These are phyloP conservation scores for Therioaphis trifolii DNA, from an alignment of 2,888 invertebrate species.

Conservation along the genomic window DNA sequence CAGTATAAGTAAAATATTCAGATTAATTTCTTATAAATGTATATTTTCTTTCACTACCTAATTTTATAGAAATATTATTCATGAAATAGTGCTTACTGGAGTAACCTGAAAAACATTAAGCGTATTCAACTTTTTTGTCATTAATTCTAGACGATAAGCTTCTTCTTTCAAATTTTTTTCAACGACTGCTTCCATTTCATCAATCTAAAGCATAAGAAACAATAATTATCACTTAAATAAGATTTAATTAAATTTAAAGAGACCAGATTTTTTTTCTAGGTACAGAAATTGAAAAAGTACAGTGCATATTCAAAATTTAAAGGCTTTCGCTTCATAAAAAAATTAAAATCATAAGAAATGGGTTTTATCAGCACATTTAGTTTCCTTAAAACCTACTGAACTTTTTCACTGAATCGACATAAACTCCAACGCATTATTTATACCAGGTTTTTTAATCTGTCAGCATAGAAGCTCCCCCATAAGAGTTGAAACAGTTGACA, in stretches of 20 bases:
- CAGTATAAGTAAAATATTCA: background rate
- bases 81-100: slow-evolving; percentile 42
- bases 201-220: slow-evolving; percentile 65
- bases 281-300: too few relatives aligned
- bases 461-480: too few relatives aligned
- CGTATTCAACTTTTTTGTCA: slow-evolving; percentile 37
- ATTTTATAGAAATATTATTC: background rate
- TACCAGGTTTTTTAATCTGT: too few relatives aligned
- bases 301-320: too few relatives aligned
- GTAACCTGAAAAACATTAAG: slow-evolving; percentile 50
- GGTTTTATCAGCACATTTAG: too few relatives aligned
- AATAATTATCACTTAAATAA: background rate
- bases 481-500: too few relatives aligned
- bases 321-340: too few relatives aligned
- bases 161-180: slow-evolving; percentile 68
- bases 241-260: background rate
- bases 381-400: too few relatives aligned
- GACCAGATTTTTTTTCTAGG: background rate
- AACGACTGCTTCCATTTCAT: slow-evolving; percentile 69
- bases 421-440: too few relatives aligned
- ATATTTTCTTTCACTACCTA: background rate
- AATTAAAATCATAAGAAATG: too few relatives aligned
- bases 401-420: too few relatives aligned
- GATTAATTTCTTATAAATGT: background rate
- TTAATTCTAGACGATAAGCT: slow-evolving; percentile 65